Base-by-base conservation (phyloP, 2,888 invertebrate genomes). In the Baccha elongata region DNA sequence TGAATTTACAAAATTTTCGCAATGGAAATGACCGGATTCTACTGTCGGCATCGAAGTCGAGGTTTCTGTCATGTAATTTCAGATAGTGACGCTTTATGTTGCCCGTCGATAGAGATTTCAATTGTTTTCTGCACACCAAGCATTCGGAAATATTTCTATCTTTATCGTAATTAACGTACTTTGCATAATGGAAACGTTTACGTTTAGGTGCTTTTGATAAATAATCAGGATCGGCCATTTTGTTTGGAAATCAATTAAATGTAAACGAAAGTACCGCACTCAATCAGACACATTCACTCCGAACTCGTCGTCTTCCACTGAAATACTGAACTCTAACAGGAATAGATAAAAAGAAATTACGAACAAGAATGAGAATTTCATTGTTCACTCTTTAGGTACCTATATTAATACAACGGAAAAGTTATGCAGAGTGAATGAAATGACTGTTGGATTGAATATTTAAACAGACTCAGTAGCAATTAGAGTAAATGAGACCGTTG, bases 41-140 rank as follows among this genome's bases (percentile, higher is more conserved):
- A 17, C 58, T 29, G 58, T 60, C 58, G 26, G 58, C 58, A 32
- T 67, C 67, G 3, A 5, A 26, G 13, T 67, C 52, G 8, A 67
- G 42, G 42, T 67, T 53, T 1, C 15, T 17, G 7, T 42, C 10
- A 11, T 67, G 67, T 21, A 67, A 3, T 8, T 67, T 67, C 4
- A 67, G 2, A 7, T 67, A 67, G 29, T 67, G 67, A 21, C 67
- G 67, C 21, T 67, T 67, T 11, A 67, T 67, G 42, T 67, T 67
- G 40, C 67, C 67, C 6, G 67, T 67, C 1, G 67, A 67, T 1
- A 67, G 50, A 29, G 67, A 67, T 67, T 67, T 67, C 32, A 67
- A 29, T 53, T 42, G 52, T 40, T 42, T 67, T 8, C 29, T 42
- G 8, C 67, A 67, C 19, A 67, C 26, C 10, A 67, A 19, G 23